A percentile compares a stretch with the other conserved stretches of the same genome.
phyloP scores from a whole-genome alignment of 2,113 vertebrate species.

The Aptenodytes forsteri region DNA sequence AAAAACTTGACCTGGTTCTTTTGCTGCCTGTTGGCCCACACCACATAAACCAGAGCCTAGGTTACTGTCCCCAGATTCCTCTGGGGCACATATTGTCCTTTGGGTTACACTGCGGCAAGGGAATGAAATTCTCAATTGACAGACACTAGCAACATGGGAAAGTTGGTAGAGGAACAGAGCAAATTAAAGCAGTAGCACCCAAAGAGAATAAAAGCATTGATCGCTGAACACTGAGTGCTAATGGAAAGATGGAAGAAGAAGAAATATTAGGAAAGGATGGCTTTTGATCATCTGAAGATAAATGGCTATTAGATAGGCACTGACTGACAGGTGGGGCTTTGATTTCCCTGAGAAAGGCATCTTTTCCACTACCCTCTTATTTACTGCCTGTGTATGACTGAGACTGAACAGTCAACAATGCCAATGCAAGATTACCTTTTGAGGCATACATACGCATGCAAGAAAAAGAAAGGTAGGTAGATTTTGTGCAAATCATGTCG shows the following conservation, averaged over 20 bases:
- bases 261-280: neutral
- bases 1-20: neutral
- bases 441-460: accelerated
- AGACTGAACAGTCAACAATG: neutral
- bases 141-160: neutral
- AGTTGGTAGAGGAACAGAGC: neutral
- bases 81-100: neutral
- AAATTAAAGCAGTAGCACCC: neutral
- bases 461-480: neutral
- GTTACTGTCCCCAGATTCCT: neutral
- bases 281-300: neutral
- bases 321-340: neutral
- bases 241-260: neutral
- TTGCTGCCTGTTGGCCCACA: neutral
- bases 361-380: neutral
- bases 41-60: neutral
- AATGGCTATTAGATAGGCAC: neutral
- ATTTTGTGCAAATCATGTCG: neutral
- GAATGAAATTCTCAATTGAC: neutral
- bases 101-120: neutral
- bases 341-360: neutral
- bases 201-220: neutral
- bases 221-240: neutral
- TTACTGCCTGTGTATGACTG: neutral
- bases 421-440: neutral